These are phyloP conservation scores for Melipona bicolor DNA, from an alignment of 2,888 invertebrate genomes.

Conservation along the genomic window DNA sequence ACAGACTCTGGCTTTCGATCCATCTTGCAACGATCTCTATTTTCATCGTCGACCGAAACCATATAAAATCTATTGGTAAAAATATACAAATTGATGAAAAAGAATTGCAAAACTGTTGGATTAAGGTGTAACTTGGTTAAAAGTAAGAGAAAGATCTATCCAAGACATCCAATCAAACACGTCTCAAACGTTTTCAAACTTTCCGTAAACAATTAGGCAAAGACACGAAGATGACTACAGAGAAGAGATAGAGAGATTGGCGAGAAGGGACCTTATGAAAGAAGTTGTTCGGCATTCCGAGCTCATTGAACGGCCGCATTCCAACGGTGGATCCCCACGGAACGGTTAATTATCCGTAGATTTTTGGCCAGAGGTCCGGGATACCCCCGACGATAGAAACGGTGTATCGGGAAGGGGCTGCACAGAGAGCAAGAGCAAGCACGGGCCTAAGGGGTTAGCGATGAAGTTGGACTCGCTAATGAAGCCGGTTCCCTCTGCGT, in stretches of 20 bases:
- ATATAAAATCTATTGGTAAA: no score
- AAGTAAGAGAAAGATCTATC: no score
- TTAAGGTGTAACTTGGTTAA: no score
- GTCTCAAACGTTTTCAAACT: no score
- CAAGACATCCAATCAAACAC: no score
- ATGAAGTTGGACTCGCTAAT: constrained; percentile 83
- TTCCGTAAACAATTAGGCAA: constrained; percentile 43
- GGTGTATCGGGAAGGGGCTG: constrained; percentile 18
- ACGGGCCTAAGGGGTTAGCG: constrained; percentile 79
- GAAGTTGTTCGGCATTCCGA: constrained; percentile 67
- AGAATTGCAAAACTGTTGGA: no score
- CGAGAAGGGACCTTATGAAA: constrained; percentile 51
- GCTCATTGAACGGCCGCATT: constrained; percentile 69
- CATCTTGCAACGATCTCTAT: no score
- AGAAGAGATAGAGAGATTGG: constrained; percentile 7
- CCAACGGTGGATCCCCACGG: constrained; percentile 65
- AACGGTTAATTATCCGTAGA: constrained; percentile 78
- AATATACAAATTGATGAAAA: no score
- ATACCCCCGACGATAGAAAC: constrained; percentile 27
- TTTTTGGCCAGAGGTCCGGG: constrained; percentile 68
- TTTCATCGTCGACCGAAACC: no score
- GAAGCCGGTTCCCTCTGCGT: constrained; percentile 76
- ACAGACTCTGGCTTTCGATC: no score
- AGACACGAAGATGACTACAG: constrained; percentile 10
- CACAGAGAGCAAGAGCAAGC: constrained; percentile 17